Percentiles rank a stretch among this genome's conserved stretches.
Evolutionary conservation across 1,140 invertebrate species (phyloP).

Genomic region (Lepidotrigona ventralis): DNA sequence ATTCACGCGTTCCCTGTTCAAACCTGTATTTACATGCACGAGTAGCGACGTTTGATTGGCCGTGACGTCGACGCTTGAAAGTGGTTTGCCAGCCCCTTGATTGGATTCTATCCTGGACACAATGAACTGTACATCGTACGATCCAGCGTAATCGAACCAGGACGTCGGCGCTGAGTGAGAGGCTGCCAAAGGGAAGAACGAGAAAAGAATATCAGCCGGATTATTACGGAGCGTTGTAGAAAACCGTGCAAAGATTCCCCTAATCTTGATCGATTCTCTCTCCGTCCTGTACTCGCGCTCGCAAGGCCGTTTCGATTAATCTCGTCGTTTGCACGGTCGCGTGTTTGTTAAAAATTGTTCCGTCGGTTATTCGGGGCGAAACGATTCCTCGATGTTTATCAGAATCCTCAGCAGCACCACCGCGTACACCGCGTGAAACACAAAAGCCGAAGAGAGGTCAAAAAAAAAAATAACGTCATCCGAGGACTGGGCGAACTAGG

Average conservation of each 20-base stretch:
- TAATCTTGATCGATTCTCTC: neutral
- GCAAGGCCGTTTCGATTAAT: constrained; percentile 8
- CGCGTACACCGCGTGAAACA: no score
- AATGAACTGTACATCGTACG: constrained; percentile 50
- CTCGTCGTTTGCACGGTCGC: neutral
- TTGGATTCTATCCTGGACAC: constrained; percentile 57
- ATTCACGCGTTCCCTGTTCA: constrained; percentile 21
- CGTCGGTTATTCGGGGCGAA: neutral
- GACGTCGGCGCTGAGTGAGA: neutral
- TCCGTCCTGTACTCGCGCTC: neutral
- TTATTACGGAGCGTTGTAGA: neutral
- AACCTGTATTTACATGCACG: constrained; percentile 47
- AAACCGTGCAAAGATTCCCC: neutral
- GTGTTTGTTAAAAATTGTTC: constrained; percentile 16
- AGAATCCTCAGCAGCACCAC: no score
- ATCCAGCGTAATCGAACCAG: constrained; percentile 29
- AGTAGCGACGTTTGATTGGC: constrained; percentile 51
- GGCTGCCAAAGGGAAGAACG: neutral
- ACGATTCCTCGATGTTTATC: constrained; percentile 8
- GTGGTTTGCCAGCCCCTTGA: constrained; percentile 55
- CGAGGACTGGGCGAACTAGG: neutral
- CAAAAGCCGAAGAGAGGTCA: neutral
- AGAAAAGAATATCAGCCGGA: neutral
- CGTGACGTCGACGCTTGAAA: constrained; percentile 48
- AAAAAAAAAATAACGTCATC: neutral